phyloP scores from a whole-genome alignment of 2,113 vertebrate species.

The Asarcornis scutulata region DNA sequence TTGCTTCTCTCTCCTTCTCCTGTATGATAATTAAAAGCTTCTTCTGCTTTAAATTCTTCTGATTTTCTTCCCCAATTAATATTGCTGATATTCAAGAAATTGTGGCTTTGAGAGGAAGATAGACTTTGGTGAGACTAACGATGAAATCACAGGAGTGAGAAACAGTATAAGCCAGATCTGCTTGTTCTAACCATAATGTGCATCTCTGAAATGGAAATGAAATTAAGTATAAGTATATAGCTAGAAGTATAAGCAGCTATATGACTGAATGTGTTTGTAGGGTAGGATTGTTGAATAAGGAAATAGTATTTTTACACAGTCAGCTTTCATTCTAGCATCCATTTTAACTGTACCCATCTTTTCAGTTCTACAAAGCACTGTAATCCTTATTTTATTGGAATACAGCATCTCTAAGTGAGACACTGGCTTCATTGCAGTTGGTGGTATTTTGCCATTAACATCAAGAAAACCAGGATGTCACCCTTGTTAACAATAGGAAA shows the following conservation, averaged over 20 bases:
- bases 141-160: not conserved
- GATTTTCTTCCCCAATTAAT: not conserved
- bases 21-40: not conserved
- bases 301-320: slow-evolving; percentile 4
- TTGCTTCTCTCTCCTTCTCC: not conserved
- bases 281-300: slow-evolving; percentile 29
- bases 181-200: not conserved
- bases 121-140: not conserved
- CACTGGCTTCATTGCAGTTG: slow-evolving; percentile 10
- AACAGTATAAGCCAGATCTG: not conserved
- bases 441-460: not conserved
- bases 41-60: not conserved
- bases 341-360: slow-evolving; percentile 27
- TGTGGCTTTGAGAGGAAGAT: not conserved
- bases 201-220: slow-evolving; percentile 3
- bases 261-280: not conserved
- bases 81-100: not conserved
- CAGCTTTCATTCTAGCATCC: not conserved
- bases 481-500: not conserved
- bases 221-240: not conserved
- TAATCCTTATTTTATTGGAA: slow-evolving; percentile 36
- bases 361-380: slow-evolving; percentile 44
- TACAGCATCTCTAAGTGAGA: not conserved
- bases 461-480: not conserved
- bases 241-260: not conserved